Conservation (phyloP, 1,140 invertebrate genomes). For the Drosophila varians region DNA sequence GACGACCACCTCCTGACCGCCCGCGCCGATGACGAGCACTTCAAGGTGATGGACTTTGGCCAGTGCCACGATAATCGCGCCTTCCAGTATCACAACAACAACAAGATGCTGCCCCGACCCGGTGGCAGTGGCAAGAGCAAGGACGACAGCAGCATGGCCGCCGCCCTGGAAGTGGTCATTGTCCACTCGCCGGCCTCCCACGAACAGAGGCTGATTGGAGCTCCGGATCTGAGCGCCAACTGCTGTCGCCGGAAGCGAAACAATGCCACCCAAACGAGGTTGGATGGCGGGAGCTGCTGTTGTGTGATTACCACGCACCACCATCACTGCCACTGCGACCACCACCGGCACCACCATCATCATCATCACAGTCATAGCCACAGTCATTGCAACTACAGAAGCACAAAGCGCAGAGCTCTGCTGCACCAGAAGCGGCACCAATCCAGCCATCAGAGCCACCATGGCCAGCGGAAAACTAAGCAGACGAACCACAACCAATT, state of each 20-base stretch:
- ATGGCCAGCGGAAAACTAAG: slow-evolving; percentile 17
- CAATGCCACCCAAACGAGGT: slow-evolving; percentile 74
- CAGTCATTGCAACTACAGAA: slow-evolving; percentile 32
- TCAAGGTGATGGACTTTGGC: slow-evolving; percentile 60
- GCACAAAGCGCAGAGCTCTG: slow-evolving; percentile 30
- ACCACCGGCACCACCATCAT: slow-evolving; percentile 45
- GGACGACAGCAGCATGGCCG: slow-evolving; percentile 50
- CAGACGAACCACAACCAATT: slow-evolving; percentile 25
- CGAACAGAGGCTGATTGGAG: slow-evolving; percentile 25
- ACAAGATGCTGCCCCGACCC: slow-evolving; percentile 60
- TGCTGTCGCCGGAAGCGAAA: slow-evolving; percentile 70
- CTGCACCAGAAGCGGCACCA: slow-evolving; percentile 26
- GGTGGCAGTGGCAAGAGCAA: slow-evolving; percentile 68
- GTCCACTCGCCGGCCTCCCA: slow-evolving; percentile 54
- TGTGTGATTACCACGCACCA: slow-evolving; percentile 71
- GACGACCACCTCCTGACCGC: slow-evolving; percentile 77
- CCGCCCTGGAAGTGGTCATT: slow-evolving; percentile 56
- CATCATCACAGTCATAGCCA: slow-evolving; percentile 33
- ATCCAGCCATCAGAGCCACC: slow-evolving; percentile 10
- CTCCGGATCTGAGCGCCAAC: slow-evolving; percentile 15
- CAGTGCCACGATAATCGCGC: slow-evolving; percentile 81
- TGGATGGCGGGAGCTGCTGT: slow-evolving; percentile 51
- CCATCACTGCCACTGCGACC: slow-evolving; percentile 51
- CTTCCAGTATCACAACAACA: slow-evolving; percentile 79
- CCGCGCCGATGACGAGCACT: slow-evolving; percentile 74